Base-by-base conservation (phyloP, 2,113 vertebrate species). In the Dissostichus mawsoni region DNA sequence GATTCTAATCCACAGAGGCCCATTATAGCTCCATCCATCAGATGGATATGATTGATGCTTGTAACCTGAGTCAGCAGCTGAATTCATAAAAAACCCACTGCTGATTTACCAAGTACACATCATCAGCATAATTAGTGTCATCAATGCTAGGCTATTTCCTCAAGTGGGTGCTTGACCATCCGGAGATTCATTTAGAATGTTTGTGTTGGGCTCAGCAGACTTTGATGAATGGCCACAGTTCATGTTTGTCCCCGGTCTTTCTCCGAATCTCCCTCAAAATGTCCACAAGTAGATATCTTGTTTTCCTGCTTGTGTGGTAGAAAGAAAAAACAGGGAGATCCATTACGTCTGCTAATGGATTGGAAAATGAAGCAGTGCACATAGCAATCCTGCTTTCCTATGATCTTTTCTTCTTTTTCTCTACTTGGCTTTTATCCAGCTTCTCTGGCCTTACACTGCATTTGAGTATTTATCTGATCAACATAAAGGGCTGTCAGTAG, bases 341-440 rank as follows among this genome's bases (percentile, higher is more conserved):
- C 58, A 81, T 87, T 87, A 86, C 25, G 82, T 55, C 76, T 82
- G 48, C 79, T 86, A 86, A 87, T 77, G 76, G 76, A 76, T 86
- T 79, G 62, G 76, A 86, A 84, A 87, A 71, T 68, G 50, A 84
- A 74, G 36, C 59, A 45, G 12, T 56, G 51, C 36, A 82, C 78
- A 82, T 72, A 68, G 51, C 53, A 45, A 58, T 56, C 74, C 53
- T 67, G n/a, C 73, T 61, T 62, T 58, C 45, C 58, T 77, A 55
- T 84, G 80, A 65, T 78, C 59, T 41, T 62, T 68, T 57, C 18
- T 18, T 69, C 45, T 36, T 53, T 41, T 72, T 85, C 56, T 68
- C 44, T 70, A 53, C 68, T 72, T 61, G 59, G 47, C 33, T 4
- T 8, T 69, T 29, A 36, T 56, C 63, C 56, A 47, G 36, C 18